These are phyloP conservation scores for Podarcis lilfordi DNA, from an alignment of 2,797 vertebrate genomes.

Conservation along the genomic window DNA sequence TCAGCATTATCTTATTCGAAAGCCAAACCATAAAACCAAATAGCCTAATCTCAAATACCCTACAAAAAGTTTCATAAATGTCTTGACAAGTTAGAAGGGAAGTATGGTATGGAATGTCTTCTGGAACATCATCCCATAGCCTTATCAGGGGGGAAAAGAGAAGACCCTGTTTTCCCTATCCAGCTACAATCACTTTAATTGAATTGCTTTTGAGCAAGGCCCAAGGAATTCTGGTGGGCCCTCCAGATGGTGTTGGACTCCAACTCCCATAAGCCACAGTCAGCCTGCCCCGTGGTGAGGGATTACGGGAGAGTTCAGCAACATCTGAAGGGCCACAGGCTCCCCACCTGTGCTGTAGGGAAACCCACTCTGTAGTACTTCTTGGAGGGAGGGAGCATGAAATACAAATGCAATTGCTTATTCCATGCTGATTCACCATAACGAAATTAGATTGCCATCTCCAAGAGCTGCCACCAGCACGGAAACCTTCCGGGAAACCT, in stretches of 20 bases:
- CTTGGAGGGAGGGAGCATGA: background rate
- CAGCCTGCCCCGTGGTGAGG: background rate
- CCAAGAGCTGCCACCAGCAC: background rate
- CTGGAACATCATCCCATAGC: background rate
- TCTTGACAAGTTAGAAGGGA: background rate
- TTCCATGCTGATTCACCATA: background rate
- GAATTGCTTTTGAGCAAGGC: background rate
- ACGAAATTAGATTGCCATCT: slow-evolving; percentile 1
- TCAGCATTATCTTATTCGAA: background rate
- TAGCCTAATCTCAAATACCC: background rate
- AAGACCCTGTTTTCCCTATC: background rate
- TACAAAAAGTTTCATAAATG: background rate
- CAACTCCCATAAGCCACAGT: background rate
- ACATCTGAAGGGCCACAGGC: background rate
- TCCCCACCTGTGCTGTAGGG: too few relatives aligned
- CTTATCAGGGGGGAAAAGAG: background rate
- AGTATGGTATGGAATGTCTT: background rate
- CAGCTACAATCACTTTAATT: background rate
- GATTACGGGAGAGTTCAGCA: background rate
- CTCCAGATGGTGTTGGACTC: background rate
- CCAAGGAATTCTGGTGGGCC: background rate
- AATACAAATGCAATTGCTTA: background rate
- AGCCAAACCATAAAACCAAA: background rate
- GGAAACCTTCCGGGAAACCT: slow-evolving; percentile 18
- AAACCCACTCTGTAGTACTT: background rate